Evolutionary conservation across 2,797 vertebrate species (phyloP).

Genomic region (Oceanodroma leucorhoa): DNA sequence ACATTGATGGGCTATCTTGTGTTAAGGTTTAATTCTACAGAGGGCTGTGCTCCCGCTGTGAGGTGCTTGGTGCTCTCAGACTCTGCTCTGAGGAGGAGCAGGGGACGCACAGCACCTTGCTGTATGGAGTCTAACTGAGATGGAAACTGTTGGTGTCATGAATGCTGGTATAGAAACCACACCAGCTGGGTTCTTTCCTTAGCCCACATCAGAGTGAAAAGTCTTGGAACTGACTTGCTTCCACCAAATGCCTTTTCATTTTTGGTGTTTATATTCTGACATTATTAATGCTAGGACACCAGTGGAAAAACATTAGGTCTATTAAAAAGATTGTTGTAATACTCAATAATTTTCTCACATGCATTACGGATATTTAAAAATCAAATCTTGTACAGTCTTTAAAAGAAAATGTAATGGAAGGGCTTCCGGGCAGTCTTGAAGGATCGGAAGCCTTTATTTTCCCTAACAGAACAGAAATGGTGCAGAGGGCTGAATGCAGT

Average conservation of each 20-base stretch:
- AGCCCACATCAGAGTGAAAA: neutral
- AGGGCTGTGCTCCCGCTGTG: neutral
- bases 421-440: neutral
- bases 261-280: neutral
- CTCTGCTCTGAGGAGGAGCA: neutral
- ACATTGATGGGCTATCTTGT: neutral
- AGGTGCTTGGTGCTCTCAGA: neutral
- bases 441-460: neutral
- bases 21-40: neutral
- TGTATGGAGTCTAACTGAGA: neutral
- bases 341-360: neutral
- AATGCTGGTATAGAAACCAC: neutral
- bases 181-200: neutral
- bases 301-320: neutral
- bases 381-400: neutral
- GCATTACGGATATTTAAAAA: neutral
- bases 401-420: neutral
- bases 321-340: neutral
- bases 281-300: neutral
- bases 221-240: neutral
- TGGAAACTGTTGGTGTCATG: neutral
- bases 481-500: neutral
- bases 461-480: neutral
- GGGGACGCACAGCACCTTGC: neutral
- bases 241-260: neutral